These are phyloP conservation scores for Champsocephalus esox DNA, from an alignment of 2,797 vertebrate genomes.

Conservation along the genomic window DNA sequence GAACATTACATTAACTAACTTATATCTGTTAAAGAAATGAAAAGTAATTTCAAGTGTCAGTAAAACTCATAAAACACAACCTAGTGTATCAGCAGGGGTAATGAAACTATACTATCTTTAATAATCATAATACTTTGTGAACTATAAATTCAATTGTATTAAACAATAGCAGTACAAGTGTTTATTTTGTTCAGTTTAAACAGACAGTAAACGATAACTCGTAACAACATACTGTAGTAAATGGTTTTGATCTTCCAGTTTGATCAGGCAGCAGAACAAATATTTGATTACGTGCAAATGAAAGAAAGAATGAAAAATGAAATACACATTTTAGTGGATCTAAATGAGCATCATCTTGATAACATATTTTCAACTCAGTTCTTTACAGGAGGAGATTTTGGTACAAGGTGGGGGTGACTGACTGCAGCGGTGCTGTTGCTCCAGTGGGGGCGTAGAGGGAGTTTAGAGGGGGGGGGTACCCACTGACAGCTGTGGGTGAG, in stretches of 20 bases:
- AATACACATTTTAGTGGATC: neutral
- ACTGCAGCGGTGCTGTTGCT: neutral
- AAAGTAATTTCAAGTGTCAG: neutral
- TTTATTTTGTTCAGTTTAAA: neutral
- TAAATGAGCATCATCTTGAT: neutral
- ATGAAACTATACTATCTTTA: neutral
- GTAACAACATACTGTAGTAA: too few species aligned
- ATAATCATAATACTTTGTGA: neutral
- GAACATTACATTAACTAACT: neutral
- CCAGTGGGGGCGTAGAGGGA: neutral
- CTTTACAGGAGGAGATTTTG: constrained; percentile 28
- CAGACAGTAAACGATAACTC: too few species aligned
- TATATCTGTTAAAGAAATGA: neutral
- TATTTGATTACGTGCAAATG: neutral
- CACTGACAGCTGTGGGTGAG: neutral
- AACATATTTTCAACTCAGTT: neutral
- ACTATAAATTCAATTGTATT: neutral
- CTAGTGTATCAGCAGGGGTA: neutral
- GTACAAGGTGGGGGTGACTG: constrained; percentile 7
- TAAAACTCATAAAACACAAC: neutral
- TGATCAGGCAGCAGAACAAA: neutral
- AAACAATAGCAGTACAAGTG: neutral
- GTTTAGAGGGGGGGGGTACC: constrained; percentile 10
- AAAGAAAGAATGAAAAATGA: neutral
- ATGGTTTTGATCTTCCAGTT: neutral